A percentile compares a stretch with the other conserved stretches of the same genome.
These are phyloP conservation scores for Marmota monax DNA, from an alignment of 2,113 vertebrate genomes.

Conservation along the genomic window DNA sequence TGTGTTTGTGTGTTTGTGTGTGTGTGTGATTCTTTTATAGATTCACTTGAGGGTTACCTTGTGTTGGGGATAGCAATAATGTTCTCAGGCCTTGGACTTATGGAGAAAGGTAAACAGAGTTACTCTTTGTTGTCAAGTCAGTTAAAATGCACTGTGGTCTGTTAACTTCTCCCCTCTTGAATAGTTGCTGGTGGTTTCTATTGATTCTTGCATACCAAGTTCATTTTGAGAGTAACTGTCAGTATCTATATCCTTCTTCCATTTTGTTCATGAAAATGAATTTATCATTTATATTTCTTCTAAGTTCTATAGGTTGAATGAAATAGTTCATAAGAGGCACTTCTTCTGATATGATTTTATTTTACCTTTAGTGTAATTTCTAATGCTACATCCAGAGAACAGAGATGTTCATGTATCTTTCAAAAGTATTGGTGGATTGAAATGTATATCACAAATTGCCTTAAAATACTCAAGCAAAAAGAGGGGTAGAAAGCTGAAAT, in stretches of 20 bases:
- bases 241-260: fast-evolving
- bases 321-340: conserved; percentile 10
- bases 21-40: neutral
- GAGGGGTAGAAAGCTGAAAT: neutral
- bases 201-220: neutral
- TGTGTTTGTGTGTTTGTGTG: too few species aligned
- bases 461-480: neutral
- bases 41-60: neutral
- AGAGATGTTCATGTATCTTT: neutral
- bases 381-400: neutral
- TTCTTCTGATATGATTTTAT: neutral
- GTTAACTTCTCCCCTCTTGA: neutral
- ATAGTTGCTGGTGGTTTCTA: neutral
- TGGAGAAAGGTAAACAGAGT: conserved; percentile 20
- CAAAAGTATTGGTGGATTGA: neutral
- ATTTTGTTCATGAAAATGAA: neutral
- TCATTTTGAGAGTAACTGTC: neutral
- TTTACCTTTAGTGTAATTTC: neutral
- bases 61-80: neutral
- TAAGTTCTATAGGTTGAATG: neutral
- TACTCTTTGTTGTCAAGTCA: neutral
- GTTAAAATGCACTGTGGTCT: neutral
- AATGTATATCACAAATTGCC: neutral
- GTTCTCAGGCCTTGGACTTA: neutral
- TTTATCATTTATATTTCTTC: neutral